Evolutionary conservation across 2,113 vertebrate species (phyloP), one percentile per base, ranked within the genome.

Genomic region (Pluvialis apricaria): DNA sequence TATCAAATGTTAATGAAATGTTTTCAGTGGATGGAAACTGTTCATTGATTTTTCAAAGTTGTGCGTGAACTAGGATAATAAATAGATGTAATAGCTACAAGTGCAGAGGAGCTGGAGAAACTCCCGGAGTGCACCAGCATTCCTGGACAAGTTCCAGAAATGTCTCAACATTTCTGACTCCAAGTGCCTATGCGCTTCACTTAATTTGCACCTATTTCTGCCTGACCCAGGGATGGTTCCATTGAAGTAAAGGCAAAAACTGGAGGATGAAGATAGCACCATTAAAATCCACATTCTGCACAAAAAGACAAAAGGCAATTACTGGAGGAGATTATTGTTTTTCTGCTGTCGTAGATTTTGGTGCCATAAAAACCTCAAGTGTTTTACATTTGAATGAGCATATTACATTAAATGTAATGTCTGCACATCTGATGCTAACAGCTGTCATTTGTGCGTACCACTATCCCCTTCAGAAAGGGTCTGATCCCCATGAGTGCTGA

Each of bases 21-120:
- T 72, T 88, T 95, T 86, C 58, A 75, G 49, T 54, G 32, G 72
- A 91, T 65, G 58, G 72, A 80, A 92, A 92, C 77, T 34, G 32
- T 44, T 93, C 34, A 80, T 71, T 94, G 91, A 82, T 86, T 87
- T 93, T 96, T 95, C 61, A 49, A 88, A 96, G 80, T 29, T 89
- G 57, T 49, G 32, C 29, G 28, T 55, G 61, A 95, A 89, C 36
- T n/a, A 60, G 47, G 54, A 76, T 91, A 94, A 84, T 66, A 94
- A 70, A 93, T 7, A 83, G 60, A 72, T 76, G 18, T 20, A 84
- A 91, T 6, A 91, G 25, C 42, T 79, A n/a, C 32, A 84, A 78
- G 18, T 20, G 32, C 10, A 69, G 22, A 64, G 25, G 19, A 77
- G 57, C 22, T 60, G 62, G 42, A 84, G 25, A 90, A 94, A 65